phyloP scores from a whole-genome alignment of 1,140 invertebrate species.

The Myzus persicae region DNA sequence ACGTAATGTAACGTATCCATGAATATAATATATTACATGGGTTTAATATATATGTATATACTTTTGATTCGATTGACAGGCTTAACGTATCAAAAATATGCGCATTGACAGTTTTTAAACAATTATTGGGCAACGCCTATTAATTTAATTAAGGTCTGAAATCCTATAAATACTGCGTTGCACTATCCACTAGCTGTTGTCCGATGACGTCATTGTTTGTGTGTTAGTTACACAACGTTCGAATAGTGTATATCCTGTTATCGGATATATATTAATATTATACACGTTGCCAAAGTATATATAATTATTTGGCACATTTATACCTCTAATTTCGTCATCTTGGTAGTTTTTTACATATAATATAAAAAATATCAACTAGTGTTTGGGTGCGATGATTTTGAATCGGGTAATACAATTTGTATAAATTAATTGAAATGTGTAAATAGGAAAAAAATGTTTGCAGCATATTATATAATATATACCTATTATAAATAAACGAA shows the following conservation, averaged over 20 bases:
- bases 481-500: not conserved
- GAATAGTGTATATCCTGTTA: not conserved
- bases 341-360: not conserved
- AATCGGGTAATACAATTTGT: not conserved
- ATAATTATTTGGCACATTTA: conserved; percentile 9
- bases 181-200: too few relatives aligned
- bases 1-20: not conserved
- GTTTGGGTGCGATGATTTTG: not conserved
- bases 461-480: not conserved
- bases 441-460: not conserved
- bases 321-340: not conserved
- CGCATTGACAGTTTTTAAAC: not conserved
- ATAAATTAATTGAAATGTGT: not conserved
- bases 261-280: not conserved
- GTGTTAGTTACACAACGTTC: not conserved
- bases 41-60: not conserved
- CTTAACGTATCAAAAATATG: not conserved
- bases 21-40: not conserved
- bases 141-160: not conserved
- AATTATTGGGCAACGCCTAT: not conserved
- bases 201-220: not conserved
- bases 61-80: not conserved
- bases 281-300: not conserved
- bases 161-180: not conserved
- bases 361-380: not conserved